phyloP scores from a whole-genome alignment of 2,888 invertebrate species.

The Ectobius pallidus region DNA sequence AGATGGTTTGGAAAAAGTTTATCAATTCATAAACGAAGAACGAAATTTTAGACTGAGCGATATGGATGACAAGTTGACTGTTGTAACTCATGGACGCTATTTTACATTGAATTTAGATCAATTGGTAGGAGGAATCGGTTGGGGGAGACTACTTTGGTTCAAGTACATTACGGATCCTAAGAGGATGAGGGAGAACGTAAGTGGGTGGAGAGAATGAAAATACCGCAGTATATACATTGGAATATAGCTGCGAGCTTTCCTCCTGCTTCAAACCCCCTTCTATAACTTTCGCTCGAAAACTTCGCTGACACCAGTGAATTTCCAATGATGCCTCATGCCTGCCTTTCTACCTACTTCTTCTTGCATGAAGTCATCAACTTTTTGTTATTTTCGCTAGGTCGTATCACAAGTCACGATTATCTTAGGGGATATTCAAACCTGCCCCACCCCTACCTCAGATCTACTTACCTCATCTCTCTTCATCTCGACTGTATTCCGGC shows the following conservation, averaged over 20 bases:
- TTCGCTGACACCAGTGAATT: conserved; percentile 34
- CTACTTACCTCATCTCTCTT: conserved; percentile 12
- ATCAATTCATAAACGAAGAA: too few species aligned
- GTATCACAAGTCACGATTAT: conserved; percentile 37
- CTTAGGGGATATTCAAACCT: conserved; percentile 25
- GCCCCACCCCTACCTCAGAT: neutral
- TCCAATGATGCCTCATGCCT: conserved; percentile 31
- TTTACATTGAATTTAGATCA: too few species aligned
- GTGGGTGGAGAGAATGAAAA: conserved; percentile 18
- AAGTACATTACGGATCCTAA: conserved; percentile 12
- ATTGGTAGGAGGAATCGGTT: too few species aligned
- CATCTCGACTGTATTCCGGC: neutral
- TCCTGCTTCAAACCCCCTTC: neutral
- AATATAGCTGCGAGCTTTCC: conserved; percentile 22
- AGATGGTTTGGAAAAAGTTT: too few species aligned
- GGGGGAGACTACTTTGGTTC: neutral
- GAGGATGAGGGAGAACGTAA: neutral
- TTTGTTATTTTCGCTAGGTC: conserved; percentile 35
- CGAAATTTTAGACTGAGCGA: too few species aligned
- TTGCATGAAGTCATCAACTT: conserved; percentile 39
- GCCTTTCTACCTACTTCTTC: conserved; percentile 33
- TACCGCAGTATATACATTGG: conserved; percentile 15
- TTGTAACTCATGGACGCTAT: too few species aligned
- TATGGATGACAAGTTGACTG: too few species aligned
- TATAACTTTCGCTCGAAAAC: conserved; percentile 28